Percentiles rank a stretch among this genome's conserved stretches.
Conservation (phyloP, 2,113 vertebrate genomes). For the Puntigrus tetrazona region DNA sequence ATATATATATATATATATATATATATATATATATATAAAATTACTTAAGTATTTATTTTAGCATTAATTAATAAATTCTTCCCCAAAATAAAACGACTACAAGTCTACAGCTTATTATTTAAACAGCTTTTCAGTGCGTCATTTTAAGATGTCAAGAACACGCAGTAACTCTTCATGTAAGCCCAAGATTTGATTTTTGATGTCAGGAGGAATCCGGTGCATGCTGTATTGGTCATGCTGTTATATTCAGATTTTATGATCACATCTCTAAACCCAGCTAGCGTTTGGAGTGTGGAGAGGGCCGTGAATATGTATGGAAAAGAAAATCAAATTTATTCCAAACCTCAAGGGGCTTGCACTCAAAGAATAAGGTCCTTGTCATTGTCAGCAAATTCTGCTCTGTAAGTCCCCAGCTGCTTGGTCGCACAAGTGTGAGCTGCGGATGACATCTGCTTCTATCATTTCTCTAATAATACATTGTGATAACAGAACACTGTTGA, state of each 20-base stretch:
- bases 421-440: constrained; percentile 1
- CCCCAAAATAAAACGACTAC: no score
- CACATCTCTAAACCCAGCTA: constrained; percentile 36
- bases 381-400: constrained; percentile 4
- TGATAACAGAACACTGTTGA: neutral
- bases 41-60: no score
- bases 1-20: no score
- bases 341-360: constrained; percentile 20
- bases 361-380: constrained; percentile 24
- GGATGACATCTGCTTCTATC: constrained; percentile 32
- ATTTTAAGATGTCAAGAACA: neutral
- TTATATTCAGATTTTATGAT: constrained; percentile 16
- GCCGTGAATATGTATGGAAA: constrained; percentile 23
- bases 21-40: no score
- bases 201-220: constrained; percentile 18
- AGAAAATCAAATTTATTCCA: constrained; percentile 27
- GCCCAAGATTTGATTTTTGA: neutral
- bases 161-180: neutral
- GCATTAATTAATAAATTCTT: no score
- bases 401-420: neutral
- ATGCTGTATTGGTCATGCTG: constrained; percentile 32
- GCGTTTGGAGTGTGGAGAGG: constrained; percentile 37
- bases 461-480: constrained; percentile 21
- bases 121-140: neutral
- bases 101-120: neutral